These are phyloP conservation scores for Pristionchus entomophagus DNA, from an alignment of 2,888 invertebrate genomes.

Conservation along the genomic window DNA sequence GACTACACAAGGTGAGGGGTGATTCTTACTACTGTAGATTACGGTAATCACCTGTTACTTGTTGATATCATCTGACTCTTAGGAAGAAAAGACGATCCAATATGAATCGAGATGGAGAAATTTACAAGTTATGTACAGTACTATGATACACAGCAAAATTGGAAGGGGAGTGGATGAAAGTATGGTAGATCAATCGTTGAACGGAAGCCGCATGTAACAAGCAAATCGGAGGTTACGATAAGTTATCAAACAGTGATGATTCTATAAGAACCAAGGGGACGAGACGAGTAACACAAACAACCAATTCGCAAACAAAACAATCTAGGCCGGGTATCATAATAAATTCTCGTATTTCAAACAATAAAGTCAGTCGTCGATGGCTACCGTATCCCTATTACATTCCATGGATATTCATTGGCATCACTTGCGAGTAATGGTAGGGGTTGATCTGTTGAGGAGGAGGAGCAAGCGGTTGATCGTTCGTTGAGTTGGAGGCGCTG, in stretches of 20 bases:
- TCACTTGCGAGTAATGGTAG: conserved; percentile 26
- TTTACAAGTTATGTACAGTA: conserved; percentile 12
- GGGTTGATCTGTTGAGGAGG: background rate
- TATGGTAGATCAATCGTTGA: background rate
- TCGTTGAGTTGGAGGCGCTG: conserved; percentile 10
- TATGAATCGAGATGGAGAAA: background rate
- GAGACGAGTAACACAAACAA: background rate
- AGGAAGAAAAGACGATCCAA: background rate
- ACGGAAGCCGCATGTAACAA: conserved; percentile 17
- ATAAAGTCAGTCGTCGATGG: conserved; percentile 27
- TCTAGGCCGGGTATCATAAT: background rate
- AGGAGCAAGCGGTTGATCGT: background rate
- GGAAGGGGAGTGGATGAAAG: background rate
- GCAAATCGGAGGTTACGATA: background rate
- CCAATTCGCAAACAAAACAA: conserved; percentile 8
- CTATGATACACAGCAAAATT: conserved; percentile 9
- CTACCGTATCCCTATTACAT: conserved; percentile 34
- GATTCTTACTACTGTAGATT: background rate
- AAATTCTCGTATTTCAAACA: conserved; percentile 5
- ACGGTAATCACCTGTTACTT: background rate
- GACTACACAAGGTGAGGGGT: background rate
- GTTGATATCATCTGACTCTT: background rate
- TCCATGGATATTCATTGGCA: background rate
- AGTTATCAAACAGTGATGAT: background rate
- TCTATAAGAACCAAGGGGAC: conserved; percentile 7